A percentile compares a stretch with the other conserved stretches of the same genome.
Evolutionary conservation across 2,888 invertebrate genomes (phyloP).

Genomic region (Octonoba sinensis): DNA sequence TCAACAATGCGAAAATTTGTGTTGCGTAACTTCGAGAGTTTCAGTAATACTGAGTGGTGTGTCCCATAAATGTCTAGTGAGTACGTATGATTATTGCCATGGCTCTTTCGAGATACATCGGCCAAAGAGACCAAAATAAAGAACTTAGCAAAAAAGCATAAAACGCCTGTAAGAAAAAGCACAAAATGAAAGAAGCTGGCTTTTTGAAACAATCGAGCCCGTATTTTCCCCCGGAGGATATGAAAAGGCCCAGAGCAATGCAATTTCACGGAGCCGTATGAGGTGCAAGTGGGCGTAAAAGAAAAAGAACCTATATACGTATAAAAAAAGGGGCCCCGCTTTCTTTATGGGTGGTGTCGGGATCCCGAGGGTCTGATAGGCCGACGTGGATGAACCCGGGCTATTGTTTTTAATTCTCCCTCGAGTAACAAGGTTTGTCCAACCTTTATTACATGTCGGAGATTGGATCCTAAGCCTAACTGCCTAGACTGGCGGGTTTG

Average conservation of each 20-base stretch:
- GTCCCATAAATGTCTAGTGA: slow-evolving; percentile 11
- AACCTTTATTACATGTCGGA: slow-evolving; percentile 64
- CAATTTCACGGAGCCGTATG: slow-evolving; percentile 41
- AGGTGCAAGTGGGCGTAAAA: slow-evolving; percentile 53
- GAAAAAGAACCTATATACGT: slow-evolving; percentile 16
- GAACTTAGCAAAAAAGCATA: slow-evolving; percentile 8
- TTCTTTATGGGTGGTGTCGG: slow-evolving; percentile 53
- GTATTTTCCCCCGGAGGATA: slow-evolving; percentile 53
- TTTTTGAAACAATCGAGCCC: slow-evolving; percentile 59
- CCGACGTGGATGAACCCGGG: slow-evolving; percentile 53
- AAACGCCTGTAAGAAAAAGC: slow-evolving; percentile 2
- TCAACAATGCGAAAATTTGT: no score
- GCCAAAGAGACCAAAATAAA: slow-evolving; percentile 11
- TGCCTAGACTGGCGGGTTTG: slow-evolving; percentile 43
- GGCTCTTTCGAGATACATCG: slow-evolving; percentile 34
- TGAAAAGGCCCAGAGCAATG: slow-evolving; percentile 44
- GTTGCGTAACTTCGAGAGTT: no score
- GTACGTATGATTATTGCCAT: slow-evolving; percentile 44
- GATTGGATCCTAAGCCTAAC: slow-evolving; percentile 62
- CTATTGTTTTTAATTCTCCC: slow-evolving; percentile 64
- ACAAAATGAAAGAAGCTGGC: slow-evolving; percentile 36
- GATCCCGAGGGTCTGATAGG: slow-evolving; percentile 41
- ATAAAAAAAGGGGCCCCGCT: slow-evolving; percentile 26
- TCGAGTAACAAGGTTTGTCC: slow-evolving; percentile 52
- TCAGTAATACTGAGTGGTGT: no score